Evolutionary conservation across 2,113 vertebrate genomes (phyloP), one percentile per base, ranked within the genome.

Genomic region (Cavia porcellus): DNA sequence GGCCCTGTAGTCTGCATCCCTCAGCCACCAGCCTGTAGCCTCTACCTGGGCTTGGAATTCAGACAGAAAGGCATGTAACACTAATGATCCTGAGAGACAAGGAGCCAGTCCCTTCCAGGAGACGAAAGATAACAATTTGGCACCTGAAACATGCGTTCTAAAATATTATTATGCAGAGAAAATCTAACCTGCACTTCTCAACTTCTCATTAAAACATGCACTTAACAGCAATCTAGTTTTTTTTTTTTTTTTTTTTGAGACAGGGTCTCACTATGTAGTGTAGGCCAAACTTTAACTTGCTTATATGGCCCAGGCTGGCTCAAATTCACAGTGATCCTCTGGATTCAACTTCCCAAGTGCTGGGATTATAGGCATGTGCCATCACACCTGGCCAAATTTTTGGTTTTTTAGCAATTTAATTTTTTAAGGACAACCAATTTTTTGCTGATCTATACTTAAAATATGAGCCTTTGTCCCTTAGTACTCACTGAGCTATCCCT

Each of bases 371-470:
- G 30, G 32, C 64, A 17, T 68, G 64, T 68, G 30, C 64, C 32
- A 35, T 32, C 64, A 68, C 30, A 35, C 30, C 30, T 35, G 13
- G 64, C n/a, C n/a, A n/a, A n/a, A n/a, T 32, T 66, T 14, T 66
- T 32, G 2, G 35, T 68, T 68, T 35, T 68, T 68, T 68, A 68
- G 64, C 30, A 68, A 68, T 35, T 22, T 22, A 59, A 59, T 59
- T 59, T 59, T 45, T 45, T 28, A 92, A n/a, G 80, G 77, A 70
- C 32, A 92, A 88, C 17, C 75, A 70, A 45, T 75, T 92, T 94
- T 75, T 92, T 82, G 32, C 57, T 92, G 57, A 95, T 64, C 28
- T 38, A 7, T 62, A 32, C 52, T 74, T 95, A 83, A 94, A 87
- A 17, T 38, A 19, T 30, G 32, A n/a, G 50, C 52, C 22, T 57